Percentiles rank a stretch among this genome's conserved stretches.
phyloP scores from a whole-genome alignment of 2,797 vertebrate genomes.

The Anguilla anguilla region DNA sequence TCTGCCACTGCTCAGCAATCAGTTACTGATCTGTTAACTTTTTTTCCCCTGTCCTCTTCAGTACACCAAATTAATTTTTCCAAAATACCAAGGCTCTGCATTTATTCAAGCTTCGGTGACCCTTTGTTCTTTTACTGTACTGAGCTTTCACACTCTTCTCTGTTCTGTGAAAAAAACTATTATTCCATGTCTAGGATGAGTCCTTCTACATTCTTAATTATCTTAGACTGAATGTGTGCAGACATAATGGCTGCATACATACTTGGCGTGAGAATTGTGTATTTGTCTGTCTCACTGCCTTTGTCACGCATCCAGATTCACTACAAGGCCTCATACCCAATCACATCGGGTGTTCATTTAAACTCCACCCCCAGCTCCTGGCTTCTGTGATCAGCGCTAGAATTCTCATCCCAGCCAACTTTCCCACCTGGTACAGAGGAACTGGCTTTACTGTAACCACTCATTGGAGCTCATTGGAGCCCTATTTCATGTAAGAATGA shows the following conservation, averaged over 20 bases:
- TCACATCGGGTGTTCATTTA: conserved; percentile 44
- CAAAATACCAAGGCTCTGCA: neutral
- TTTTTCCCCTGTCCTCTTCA: neutral
- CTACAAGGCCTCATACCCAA: conserved; percentile 11
- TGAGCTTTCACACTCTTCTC: neutral
- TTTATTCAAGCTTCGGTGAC: neutral
- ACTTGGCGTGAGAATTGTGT: neutral
- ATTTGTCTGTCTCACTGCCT: neutral
- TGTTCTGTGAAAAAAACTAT: neutral
- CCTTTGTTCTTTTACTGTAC: neutral
- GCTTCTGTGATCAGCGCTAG: neutral
- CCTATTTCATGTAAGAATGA: conserved; percentile 34
- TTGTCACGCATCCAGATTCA: conserved; percentile 27
- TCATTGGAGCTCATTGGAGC: conserved; percentile 56
- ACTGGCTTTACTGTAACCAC: conserved; percentile 52
- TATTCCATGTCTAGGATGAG: neutral
- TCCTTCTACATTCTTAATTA: neutral
- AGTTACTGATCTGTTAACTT: neutral
- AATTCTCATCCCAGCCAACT: neutral
- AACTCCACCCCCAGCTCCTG: conserved; percentile 38
- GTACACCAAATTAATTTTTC: neutral
- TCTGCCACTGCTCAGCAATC: neutral
- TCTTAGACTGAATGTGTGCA: neutral
- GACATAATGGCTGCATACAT: neutral
- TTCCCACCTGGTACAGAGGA: conserved; percentile 36